Base-by-base conservation (phyloP, 2,797 vertebrate species). In the Rhinoraja longicauda region DNA sequence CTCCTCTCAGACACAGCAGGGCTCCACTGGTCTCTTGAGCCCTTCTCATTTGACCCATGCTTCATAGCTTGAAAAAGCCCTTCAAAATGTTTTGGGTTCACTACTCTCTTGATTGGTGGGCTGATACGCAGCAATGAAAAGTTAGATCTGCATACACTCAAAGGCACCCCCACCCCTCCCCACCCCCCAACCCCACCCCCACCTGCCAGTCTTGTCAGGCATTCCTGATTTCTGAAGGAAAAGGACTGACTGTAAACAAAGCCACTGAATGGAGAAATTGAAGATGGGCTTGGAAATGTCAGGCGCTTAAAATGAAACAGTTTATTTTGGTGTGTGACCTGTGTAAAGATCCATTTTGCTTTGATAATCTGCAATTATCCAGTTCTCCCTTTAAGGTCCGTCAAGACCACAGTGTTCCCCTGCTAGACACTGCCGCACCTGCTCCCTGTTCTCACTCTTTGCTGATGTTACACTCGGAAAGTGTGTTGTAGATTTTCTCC, bases 21-120 rank as follows among this genome's bases (percentile, higher is more conserved):
- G 84, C 84, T 88, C n/a, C 84, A 67, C 59, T 88, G 84, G 84
- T 88, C 84, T 88, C 84, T 88, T 88, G 59, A 88, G 84, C 62
- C 32, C 59, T 67, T 67, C 17, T 88, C 59, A 88, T 88, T 88
- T 88, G 84, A 88, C 84, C 84, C 59, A 36, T 64, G 84, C 84
- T 88, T 88, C 59, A 88, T 64, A 88, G 62, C 19, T 88, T 67
- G n/a, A 88, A 67, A 88, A 88, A 64, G 17, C 36, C 84, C 84
- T 88, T 88, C 88, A 88, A 64, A 88, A 88, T 88, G 59, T 36
- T 88, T 88, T 88, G 17, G 84, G 84, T 88, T 88, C 84, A 88
- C 62, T 88, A 88, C 59, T 36, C 84, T 32, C 84, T 88, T 64
- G 84, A 88, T 88, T 88, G 84, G 59, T 88, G 62, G 84, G 3